phyloP scores from a whole-genome alignment of 2,113 vertebrate species.

The Pholis gunnellus region DNA sequence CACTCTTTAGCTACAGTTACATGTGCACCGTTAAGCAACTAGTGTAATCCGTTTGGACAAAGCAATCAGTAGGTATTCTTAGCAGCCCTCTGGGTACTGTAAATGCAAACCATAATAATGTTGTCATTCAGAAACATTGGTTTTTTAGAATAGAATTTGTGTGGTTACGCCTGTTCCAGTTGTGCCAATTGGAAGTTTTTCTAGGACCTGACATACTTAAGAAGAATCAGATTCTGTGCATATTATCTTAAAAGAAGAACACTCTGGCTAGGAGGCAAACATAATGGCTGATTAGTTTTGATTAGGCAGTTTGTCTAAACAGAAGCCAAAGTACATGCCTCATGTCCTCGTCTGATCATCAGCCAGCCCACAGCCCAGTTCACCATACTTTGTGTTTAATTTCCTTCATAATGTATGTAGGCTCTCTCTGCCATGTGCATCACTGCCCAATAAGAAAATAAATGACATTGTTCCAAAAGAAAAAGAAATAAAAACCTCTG shows the following conservation, averaged over 20 bases:
- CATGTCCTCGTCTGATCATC: neutral
- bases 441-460: neutral
- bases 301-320: conserved; percentile 1
- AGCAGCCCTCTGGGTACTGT: neutral
- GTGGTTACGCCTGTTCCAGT: neutral
- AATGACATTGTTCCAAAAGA: neutral
- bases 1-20: neutral
- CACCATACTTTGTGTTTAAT: neutral
- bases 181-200: conserved; percentile 2
- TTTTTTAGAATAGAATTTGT: neutral
- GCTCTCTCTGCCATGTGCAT: conserved; percentile 5
- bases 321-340: neutral
- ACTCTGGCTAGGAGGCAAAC: neutral
- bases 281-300: neutral
- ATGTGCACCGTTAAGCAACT: neutral
- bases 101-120: neutral
- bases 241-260: neutral
- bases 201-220: neutral
- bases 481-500: neutral
- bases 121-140: neutral
- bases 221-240: neutral
- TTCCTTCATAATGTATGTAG: neutral
- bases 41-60: neutral
- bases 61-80: neutral
- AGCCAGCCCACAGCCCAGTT: neutral